phyloP scores from a whole-genome alignment of 2,888 invertebrate species.

The Arctia plantaginis region DNA sequence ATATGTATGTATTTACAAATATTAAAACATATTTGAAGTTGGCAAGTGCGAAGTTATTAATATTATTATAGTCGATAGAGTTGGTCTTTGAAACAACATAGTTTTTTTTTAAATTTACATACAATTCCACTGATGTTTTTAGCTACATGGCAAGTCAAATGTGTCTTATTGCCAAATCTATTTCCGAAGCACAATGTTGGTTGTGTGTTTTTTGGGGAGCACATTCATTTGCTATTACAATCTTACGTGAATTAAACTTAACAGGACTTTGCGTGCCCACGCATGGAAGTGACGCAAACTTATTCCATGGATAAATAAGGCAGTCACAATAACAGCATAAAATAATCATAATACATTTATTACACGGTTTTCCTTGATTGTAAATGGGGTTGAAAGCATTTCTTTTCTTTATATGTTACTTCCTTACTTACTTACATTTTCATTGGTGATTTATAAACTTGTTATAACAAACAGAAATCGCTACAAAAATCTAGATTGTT shows the following conservation, averaged over 20 bases:
- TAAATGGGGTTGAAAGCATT: neutral
- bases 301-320: neutral
- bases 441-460: neutral
- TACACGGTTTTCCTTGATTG: neutral
- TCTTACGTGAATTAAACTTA: neutral
- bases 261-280: neutral
- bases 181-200: neutral
- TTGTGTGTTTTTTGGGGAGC: neutral
- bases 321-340: neutral
- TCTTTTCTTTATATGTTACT: neutral
- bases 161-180: neutral
- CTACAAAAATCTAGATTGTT: constrained; percentile 19
- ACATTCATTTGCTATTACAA: neutral
- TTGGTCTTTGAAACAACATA: neutral
- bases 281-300: neutral
- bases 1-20: too few species aligned
- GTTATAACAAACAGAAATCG: constrained; percentile 11
- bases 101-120: too few species aligned
- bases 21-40: too few species aligned
- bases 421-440: neutral
- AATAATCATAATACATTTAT: neutral
- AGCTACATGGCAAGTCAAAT: neutral
- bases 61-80: neutral
- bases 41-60: neutral
- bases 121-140: neutral